phyloP scores from a whole-genome alignment of 2,888 invertebrate genomes.

The Troglohyphantes excavatus region DNA sequence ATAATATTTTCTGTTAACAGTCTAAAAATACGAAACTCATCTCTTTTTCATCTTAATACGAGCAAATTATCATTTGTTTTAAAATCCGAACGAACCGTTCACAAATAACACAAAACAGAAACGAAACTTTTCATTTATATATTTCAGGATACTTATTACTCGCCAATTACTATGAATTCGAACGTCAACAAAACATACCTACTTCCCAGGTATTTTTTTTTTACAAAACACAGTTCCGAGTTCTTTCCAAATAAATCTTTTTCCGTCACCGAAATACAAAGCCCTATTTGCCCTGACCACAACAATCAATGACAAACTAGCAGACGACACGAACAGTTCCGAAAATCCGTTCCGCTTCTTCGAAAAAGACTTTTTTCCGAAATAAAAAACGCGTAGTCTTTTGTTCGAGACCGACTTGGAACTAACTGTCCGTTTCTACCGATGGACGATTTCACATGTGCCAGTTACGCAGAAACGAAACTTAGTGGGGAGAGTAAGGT shows the following conservation, averaged over 20 bases:
- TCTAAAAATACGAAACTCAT: too few relatives aligned
- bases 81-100: not conserved
- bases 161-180: not conserved
- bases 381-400: slow-evolving; percentile 11
- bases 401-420: slow-evolving; percentile 21
- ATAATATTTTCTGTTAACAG: too few relatives aligned
- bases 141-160: not conserved
- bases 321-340: slow-evolving; percentile 40
- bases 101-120: not conserved
- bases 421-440: slow-evolving; percentile 25
- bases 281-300: slow-evolving; percentile 21
- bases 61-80: slow-evolving; percentile 23
- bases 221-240: not conserved
- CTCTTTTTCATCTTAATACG: not conserved
- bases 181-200: not conserved
- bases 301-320: slow-evolving; percentile 32
- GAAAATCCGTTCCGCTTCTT: slow-evolving; percentile 33
- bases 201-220: not conserved
- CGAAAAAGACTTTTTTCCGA: slow-evolving; percentile 49
- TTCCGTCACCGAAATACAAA: slow-evolving; percentile 24
- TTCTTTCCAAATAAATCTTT: not conserved
- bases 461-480: slow-evolving; percentile 48
- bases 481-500: slow-evolving; percentile 52
- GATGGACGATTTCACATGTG: slow-evolving; percentile 9
- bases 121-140: not conserved